Conservation (phyloP, 2,888 invertebrate genomes). For the Drosophila glabriapex region DNA sequence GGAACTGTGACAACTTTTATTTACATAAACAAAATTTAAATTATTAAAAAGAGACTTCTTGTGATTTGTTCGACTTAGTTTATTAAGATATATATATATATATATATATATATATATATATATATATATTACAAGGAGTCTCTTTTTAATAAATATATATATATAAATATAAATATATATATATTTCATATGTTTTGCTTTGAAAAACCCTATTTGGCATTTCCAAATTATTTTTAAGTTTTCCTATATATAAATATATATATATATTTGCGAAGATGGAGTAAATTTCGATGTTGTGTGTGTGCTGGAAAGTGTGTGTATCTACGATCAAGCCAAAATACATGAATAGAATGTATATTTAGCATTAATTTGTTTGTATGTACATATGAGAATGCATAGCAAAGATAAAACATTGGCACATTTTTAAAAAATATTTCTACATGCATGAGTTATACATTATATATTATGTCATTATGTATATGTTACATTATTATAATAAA, state of each 20-base stretch:
- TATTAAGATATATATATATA: not conserved
- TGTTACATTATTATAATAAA: slow-evolving; percentile 4
- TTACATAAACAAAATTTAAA: not conserved
- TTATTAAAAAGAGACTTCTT: not conserved
- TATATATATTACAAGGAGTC: not conserved
- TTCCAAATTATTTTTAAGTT: not conserved
- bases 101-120: not conserved
- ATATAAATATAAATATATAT: not conserved
- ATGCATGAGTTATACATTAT: not conserved
- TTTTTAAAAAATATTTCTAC: slow-evolving; percentile 18
- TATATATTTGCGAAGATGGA: not conserved
- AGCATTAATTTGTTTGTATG: not conserved
- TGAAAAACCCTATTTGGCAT: not conserved
- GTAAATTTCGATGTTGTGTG: not conserved
- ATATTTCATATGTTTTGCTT: not conserved
- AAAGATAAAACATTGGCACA: slow-evolving; percentile 48
- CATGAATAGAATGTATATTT: not conserved
- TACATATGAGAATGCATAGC: slow-evolving; percentile 20
- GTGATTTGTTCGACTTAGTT: not conserved
- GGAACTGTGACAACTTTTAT: not conserved
- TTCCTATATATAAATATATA: not conserved
- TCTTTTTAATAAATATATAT: too few species aligned
- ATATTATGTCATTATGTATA: slow-evolving; percentile 5
- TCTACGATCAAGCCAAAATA: not conserved
- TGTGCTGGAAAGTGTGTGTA: not conserved